Evolutionary conservation across 2,888 invertebrate genomes (phyloP), one percentile per base, ranked within the genome.

Genomic region (Nymphalis polychloros): DNA sequence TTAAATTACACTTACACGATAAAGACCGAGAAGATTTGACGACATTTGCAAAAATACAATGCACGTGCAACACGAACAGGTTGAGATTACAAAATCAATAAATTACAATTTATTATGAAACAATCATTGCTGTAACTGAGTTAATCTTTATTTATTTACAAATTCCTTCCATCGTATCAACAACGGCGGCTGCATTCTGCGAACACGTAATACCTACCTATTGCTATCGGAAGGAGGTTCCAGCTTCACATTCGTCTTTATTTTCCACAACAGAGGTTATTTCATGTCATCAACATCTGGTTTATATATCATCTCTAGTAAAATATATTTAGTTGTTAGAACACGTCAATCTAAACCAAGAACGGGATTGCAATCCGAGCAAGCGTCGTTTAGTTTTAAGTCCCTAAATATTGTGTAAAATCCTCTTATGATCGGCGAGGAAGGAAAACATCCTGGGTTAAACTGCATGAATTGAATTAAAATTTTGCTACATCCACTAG

Each of bases 51-150:
- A 75, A 73, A 72, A 74, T 74, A 72, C 75, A 72, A 59, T 68
- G 65, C 76, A 72, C 74, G 72, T 73, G 71, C 73, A 72, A 59
- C 64, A 57, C 23, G 72, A 72, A 74, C 75, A 76, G 64, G 63
- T 71, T 73, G 65, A 76, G 75, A 73, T 79, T 76, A 78, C 76
- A 78, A 75, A 75, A 75, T 77, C 75, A 78, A 79, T 77, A 78
- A 79, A 79, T 77, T 77, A 74, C 71, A 69, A 72, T 75, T 71
- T 72, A 69, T 76, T 76, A 74, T 73, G 73, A 75, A 76, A 75
- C 67, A 63, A 64, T 73, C 68, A 72, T 76, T 77, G 68, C 62
- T 72, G 72, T 74, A 76, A 76, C 73, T 72, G 70, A 72, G 73
- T 64, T 68, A 67, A 70, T 73, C 71, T 70, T 69, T 67, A 71